Evolutionary conservation across 2,888 invertebrate species (phyloP), one percentile per base, ranked within the genome.

Genomic region (Mesopsocus fuscifrons): DNA sequence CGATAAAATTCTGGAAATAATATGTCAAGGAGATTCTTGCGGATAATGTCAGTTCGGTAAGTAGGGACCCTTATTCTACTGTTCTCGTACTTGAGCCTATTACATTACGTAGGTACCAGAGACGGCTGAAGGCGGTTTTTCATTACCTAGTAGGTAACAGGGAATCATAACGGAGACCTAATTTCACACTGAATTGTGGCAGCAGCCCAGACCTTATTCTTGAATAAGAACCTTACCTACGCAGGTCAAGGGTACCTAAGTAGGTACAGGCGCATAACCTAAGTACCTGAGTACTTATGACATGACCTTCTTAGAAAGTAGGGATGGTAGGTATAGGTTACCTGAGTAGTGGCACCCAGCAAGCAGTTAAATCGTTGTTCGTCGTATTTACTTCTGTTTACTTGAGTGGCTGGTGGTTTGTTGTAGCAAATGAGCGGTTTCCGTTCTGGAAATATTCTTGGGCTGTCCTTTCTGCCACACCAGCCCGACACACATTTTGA

Each of bases 381-480:
- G 51, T 63, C 60, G 46, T 63, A 64, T 23, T 53, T 52, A 1
- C 47, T 26, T 23, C 51, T 51, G 8, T 56, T 53, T 1, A 62
- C 59, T 34, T 49, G 46, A 2, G 61, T 56, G 3, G 59, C 55
- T 3, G 50, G 44, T 1, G 63, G 58, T 47, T 57, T 55, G 38
- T 63, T 56, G 44, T 63, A 64, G 49, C 63, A 64, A 3, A 64
- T 51, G 2, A 55, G 51, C 1, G 61, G 59, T 2, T 32, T 17
- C 16, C 35, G 31, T 18, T 46, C 43, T 3, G 41, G 22, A 43
- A 50, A 50, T 16, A n/a, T 34, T 11, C 50, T 35, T 3, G 50
- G 48, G 3, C 40, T 40, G 26, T 49, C 48, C 2, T 46, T 44
- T 23, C 43, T 43, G 2, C 49, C 49, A 41, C 50, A 50, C 48